phyloP scores from a whole-genome alignment of 2,113 vertebrate genomes.

The Sebastes fasciatus region DNA sequence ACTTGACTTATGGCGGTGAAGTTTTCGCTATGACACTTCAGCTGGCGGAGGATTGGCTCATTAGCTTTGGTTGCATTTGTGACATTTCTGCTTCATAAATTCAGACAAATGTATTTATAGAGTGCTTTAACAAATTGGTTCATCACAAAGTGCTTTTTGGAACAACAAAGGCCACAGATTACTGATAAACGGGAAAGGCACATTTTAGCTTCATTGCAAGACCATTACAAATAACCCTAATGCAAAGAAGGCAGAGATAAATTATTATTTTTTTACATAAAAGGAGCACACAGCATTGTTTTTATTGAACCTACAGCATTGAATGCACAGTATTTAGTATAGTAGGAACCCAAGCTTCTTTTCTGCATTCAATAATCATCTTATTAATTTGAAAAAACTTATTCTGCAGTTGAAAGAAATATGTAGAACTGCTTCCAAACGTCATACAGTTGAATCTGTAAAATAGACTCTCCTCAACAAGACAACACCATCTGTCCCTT shows the following conservation, averaged over 20 bases:
- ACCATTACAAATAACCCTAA: background rate
- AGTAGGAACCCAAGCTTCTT: background rate
- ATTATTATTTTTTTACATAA: background rate
- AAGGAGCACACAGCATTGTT: background rate
- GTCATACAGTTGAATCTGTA: background rate
- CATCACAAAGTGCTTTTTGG: constrained; percentile 37
- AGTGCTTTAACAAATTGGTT: constrained; percentile 44
- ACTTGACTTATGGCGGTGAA: constrained; percentile 54
- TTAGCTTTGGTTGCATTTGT: constrained; percentile 67
- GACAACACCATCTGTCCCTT: background rate
- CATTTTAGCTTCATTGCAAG: background rate
- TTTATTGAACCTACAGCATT: constrained; percentile 3
- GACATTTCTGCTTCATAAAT: constrained; percentile 60
- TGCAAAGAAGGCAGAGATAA: background rate
- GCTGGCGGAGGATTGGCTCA: constrained; percentile 63
- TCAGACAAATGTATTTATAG: constrained; percentile 62
- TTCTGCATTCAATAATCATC: constrained; percentile 11
- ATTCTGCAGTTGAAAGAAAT: background rate
- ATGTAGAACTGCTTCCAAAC: background rate
- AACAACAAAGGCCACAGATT: constrained; percentile 34
- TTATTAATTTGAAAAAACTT: background rate
- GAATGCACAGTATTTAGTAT: background rate
- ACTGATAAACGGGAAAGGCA: background rate
- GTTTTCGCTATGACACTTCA: constrained; percentile 51
- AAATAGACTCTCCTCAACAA: background rate